These are phyloP conservation scores for Sciurus carolinensis DNA, from an alignment of 2,797 vertebrate species.

Conservation along the genomic window DNA sequence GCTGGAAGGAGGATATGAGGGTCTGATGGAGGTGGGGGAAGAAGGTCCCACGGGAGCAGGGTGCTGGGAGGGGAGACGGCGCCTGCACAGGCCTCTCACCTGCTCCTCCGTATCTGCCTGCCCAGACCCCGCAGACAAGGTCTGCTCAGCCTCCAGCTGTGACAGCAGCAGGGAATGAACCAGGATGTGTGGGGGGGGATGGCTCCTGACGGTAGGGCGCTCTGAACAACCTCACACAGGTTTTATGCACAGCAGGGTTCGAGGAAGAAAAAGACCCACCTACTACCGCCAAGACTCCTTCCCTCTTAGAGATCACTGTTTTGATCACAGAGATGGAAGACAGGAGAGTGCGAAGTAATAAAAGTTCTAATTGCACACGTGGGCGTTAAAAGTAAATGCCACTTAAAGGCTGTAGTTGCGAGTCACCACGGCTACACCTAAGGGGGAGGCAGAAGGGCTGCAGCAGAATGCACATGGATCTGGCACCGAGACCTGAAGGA, in stretches of 20 bases:
- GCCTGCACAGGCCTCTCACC: neutral
- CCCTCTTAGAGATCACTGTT: slow-evolving; percentile 63
- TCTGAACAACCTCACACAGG: neutral
- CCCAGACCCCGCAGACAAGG: neutral
- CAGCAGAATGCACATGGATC: slow-evolving; percentile 70
- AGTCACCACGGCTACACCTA: slow-evolving; percentile 75
- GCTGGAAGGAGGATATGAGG: neutral
- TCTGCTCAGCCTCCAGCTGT: neutral
- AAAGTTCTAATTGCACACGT: slow-evolving; percentile 78
- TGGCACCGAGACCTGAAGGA: slow-evolving; percentile 74
- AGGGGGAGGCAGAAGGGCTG: slow-evolving; percentile 53
- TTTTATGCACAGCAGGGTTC: neutral
- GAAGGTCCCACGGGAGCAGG: neutral
- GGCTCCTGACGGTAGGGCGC: neutral
- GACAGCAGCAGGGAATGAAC: rapidly evolving
- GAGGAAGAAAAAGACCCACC: slow-evolving; percentile 56
- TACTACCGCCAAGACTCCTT: neutral
- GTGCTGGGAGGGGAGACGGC: rapidly evolving
- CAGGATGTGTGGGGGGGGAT: neutral
- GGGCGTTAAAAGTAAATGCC: slow-evolving; percentile 78
- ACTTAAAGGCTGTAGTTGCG: slow-evolving; percentile 76
- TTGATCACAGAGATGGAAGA: slow-evolving; percentile 47
- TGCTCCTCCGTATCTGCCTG: neutral
- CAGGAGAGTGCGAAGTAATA: neutral
- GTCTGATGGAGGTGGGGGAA: too few species aligned